These are phyloP conservation scores for Acestrorhynchus altus DNA, from an alignment of 2,797 vertebrate species.

Conservation along the genomic window DNA sequence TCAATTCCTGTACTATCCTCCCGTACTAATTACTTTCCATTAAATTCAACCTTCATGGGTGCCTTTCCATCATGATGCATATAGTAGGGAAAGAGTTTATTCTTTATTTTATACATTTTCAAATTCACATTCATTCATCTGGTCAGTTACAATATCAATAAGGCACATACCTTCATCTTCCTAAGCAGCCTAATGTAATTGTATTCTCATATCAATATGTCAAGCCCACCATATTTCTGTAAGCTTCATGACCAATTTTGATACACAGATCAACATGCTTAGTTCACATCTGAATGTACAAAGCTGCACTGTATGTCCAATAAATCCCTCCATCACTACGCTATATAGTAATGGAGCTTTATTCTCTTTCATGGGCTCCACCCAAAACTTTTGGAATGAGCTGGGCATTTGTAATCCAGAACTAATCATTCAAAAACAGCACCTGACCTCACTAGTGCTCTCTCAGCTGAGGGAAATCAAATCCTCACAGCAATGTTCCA, in stretches of 20 bases:
- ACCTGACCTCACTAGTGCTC: not conserved
- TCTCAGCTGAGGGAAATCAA: not conserved
- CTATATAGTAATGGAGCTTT: not conserved
- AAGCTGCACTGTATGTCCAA: not conserved
- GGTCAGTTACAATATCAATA: constrained; percentile 1
- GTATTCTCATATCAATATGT: not conserved
- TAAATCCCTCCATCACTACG: not conserved
- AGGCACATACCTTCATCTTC: constrained; percentile 1
- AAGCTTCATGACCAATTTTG: not conserved
- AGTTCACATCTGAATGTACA: not conserved
- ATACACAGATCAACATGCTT: not conserved
- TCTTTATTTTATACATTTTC: not conserved
- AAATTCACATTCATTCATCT: not conserved
- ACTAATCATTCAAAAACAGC: not conserved
- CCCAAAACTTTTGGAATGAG: not conserved
- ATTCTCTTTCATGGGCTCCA: too few relatives aligned
- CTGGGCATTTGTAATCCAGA: not conserved
- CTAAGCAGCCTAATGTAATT: not conserved
- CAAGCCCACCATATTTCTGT: not conserved
- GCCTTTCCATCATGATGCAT: not conserved
- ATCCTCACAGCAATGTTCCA: not conserved
- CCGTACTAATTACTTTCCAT: too few relatives aligned
- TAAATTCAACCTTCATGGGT: too few relatives aligned
- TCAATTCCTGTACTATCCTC: too few relatives aligned
- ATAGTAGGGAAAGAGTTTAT: not conserved